Base-by-base conservation (phyloP, 2,888 invertebrate species). In the Andrena haemorrhoa region DNA sequence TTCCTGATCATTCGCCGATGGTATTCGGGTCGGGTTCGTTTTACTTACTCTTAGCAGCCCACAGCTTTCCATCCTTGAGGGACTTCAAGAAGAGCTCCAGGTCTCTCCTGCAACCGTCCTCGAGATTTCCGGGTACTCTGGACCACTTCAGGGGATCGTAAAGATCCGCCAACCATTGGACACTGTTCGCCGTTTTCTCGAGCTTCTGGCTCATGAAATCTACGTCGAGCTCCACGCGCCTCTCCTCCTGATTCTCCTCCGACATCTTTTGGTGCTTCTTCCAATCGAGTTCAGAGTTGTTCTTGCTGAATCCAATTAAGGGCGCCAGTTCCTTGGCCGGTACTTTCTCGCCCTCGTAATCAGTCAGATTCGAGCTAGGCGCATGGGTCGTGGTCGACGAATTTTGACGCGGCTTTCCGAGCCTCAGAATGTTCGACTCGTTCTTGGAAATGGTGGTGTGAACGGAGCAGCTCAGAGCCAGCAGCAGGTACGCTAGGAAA, bases 1-100 rank as follows among this genome's bases (percentile, higher is more conserved):
- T 56, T 64, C 20, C 31, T 20, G 23, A 47, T 66, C 16, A 3
- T 16, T 20, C 35, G 8, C 68, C 12, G n/a, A 26, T 12, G n/a
- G 31, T 20, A 41, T 65, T n/a, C 51, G 41, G 41, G 66, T 5
- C 53, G 23, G 23, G 5, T 53, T 6, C 16, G 12, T 20, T 35
- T 10, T 64, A 96, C 97, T 96, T 93, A 97, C 97, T 97, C 95
- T 96, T 96, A 49, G 97, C 96, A 10, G 97, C 97, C 97, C 97
- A 97, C 60, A 94, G 94, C 90, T 95, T 95, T 89, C 95, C 97
- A 86, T 94, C 96, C 92, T 90, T 94, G 75, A 95, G 94, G 73
- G 95, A 96, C 90, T 93, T 94, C 31, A 96, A 90, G 92, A 96
- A 96, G 47, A 93, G 92, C 83, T 94, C 94, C 94, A 96, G 94